Conservation (phyloP, 2,797 vertebrate genomes). For the Scolopax bukidnonensis region DNA sequence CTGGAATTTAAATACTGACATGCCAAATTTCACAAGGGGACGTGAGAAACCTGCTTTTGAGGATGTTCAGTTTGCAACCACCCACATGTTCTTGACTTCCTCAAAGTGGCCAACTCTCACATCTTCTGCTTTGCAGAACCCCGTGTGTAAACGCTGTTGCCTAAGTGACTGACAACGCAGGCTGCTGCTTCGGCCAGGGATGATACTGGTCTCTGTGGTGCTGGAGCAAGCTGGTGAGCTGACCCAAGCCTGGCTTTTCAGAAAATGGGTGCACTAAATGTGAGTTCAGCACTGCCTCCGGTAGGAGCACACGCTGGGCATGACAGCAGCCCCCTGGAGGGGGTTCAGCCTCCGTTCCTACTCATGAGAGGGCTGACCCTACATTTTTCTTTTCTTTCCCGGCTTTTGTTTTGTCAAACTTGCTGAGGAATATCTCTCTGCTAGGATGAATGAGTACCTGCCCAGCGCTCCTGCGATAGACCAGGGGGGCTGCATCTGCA, state of each 20-base stretch:
- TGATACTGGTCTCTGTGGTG: not conserved
- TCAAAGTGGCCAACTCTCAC: not conserved
- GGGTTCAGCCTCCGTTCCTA: not conserved
- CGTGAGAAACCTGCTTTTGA: not conserved
- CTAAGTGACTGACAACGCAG: not conserved
- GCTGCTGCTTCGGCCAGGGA: not conserved
- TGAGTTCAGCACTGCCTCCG: not conserved
- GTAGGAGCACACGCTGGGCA: not conserved
- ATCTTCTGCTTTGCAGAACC: not conserved
- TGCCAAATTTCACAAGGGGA: not conserved
- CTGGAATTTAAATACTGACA: not conserved
- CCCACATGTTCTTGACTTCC: not conserved
- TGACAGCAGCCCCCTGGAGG: not conserved
- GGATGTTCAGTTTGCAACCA: not conserved
- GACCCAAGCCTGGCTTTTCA: not conserved
- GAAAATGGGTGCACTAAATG: not conserved
- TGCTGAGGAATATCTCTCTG: not conserved
- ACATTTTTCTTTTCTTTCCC: not conserved
- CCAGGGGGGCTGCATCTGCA: not conserved
- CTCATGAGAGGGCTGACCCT: not conserved
- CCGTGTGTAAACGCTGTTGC: fast-evolving
- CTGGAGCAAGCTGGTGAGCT: not conserved
- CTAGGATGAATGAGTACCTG: not conserved
- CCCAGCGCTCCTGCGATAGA: not conserved
- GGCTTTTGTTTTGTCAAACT: not conserved